Conservation (phyloP, 2,888 invertebrate species). For the Phaedon cochleariae region DNA sequence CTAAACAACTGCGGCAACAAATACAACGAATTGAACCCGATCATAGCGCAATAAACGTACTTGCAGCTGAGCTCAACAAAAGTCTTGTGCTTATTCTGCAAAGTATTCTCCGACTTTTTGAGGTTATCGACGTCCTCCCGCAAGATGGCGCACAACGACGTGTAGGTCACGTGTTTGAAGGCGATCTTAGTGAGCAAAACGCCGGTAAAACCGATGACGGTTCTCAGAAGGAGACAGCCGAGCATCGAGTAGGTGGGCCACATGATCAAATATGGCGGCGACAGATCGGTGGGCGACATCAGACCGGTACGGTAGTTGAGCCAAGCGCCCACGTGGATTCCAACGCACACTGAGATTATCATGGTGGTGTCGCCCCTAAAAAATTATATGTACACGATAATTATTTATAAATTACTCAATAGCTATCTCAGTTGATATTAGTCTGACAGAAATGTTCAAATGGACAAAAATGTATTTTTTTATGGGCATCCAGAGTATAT, state of each 20-base stretch:
- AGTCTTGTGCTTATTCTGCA: constrained; percentile 76
- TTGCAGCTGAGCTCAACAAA: constrained; percentile 85
- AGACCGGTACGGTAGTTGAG: constrained; percentile 83
- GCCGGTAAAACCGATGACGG: constrained; percentile 78
- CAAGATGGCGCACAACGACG: constrained; percentile 74
- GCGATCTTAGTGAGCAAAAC: constrained; percentile 74
- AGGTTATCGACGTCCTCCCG: constrained; percentile 73
- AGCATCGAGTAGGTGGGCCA: constrained; percentile 82
- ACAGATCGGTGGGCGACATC: constrained; percentile 67
- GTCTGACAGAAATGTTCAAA: too few species aligned
- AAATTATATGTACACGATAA: too few species aligned
- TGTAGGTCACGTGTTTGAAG: constrained; percentile 75
- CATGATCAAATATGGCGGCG: constrained; percentile 76
- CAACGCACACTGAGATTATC: constrained; percentile 83
- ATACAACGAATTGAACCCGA: constrained; percentile 82
- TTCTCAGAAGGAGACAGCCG: constrained; percentile 73
- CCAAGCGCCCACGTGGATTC: constrained; percentile 84
- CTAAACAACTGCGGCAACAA: constrained; percentile 81
- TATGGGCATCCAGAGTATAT: too few species aligned
- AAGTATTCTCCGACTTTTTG: constrained; percentile 70
- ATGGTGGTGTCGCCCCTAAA: constrained; percentile 88
- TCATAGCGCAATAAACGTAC: constrained; percentile 80
- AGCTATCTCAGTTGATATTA: too few species aligned
- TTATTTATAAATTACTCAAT: too few species aligned
- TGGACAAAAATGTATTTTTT: too few species aligned